Conservation (phyloP, 2,888 invertebrate genomes). For the Parnassius orleans region DNA sequence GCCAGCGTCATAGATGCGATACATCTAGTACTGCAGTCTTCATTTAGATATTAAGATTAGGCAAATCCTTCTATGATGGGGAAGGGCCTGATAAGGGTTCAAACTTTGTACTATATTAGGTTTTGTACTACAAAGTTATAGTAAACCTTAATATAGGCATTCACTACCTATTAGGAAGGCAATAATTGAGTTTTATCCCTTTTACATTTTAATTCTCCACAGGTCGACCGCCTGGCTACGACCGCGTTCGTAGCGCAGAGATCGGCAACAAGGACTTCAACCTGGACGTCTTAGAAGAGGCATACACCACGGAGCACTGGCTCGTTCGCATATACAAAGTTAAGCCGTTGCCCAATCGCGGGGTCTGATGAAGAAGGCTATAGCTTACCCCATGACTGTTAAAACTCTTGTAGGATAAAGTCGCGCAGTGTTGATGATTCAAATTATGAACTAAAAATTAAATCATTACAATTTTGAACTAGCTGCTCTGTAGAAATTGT, state of each 20-base stretch:
- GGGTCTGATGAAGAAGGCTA: constrained; percentile 78
- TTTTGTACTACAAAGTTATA: too few relatives aligned
- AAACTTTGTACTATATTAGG: too few relatives aligned
- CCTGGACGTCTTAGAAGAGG: constrained; percentile 98
- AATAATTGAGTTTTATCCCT: too few relatives aligned
- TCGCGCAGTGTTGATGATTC: background rate
- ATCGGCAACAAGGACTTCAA: constrained; percentile 99
- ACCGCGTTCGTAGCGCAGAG: constrained; percentile 97
- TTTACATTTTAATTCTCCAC: constrained; percentile 22
- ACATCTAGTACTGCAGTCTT: too few relatives aligned
- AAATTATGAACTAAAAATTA: background rate
- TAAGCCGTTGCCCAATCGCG: constrained; percentile 95
- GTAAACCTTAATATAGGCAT: too few relatives aligned
- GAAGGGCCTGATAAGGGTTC: too few relatives aligned
- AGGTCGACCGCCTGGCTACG: constrained; percentile 97
- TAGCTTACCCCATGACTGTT: background rate
- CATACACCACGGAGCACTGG: constrained; percentile 99
- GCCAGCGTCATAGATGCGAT: too few relatives aligned
- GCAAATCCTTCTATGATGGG: too few relatives aligned
- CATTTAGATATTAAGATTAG: too few relatives aligned
- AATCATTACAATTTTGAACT: background rate
- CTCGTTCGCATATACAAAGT: constrained; percentile 99
- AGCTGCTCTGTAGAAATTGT: background rate
- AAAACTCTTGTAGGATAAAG: background rate
- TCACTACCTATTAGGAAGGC: too few relatives aligned